Base-by-base conservation (phyloP, 2,797 vertebrate species). In the Spinus pinus region DNA sequence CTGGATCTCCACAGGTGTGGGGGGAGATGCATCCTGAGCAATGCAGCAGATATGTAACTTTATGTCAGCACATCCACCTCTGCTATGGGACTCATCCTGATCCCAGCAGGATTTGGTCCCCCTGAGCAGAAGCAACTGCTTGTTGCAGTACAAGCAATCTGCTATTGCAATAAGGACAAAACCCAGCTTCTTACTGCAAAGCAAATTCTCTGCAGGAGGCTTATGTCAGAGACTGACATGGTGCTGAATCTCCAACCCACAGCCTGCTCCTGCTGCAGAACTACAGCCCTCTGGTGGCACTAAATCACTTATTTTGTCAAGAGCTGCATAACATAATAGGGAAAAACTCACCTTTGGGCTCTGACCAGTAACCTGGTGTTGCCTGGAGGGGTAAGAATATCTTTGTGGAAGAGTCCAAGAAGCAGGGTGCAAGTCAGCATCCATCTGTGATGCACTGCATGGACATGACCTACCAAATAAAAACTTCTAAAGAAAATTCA, bases 241-340 rank as follows among this genome's bases (percentile, higher is more conserved):
- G 9, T 33, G 10, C 42, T 71, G 37, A 50, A 35, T 35, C 37
- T 81, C 44, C 22, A 57, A 23, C 19, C 24, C n/a, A 20, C 33
- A 74, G 30, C 47, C 14, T 24, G 9, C 25, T 56, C 35, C 35
- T 80, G 28, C 72, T 93, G 61, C 74, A 58, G 61, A 35, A 35
- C 53, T 93, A 57, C 79, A 93, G 94, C 86, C 88, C 91, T 96
- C 88, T 96, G 73, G 79, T 94, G 95, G 94, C 20, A 12, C 54
- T 11, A 57, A 30, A 31, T 30, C 5, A 3, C 1, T 2, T 31
- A 6, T 22, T 73, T 82, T 49, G 17, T 27, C 12, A 57, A 44
- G 7, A 80, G 4, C 42, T 56, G 44, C 9, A 4, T 47, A 30
- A 71, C 6, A 2, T 17, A 37, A 58, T 15, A 28, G 42, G 46